Evolutionary conservation across 2,888 invertebrate species (phyloP).

Genomic region (Drosophila meridiana): DNA sequence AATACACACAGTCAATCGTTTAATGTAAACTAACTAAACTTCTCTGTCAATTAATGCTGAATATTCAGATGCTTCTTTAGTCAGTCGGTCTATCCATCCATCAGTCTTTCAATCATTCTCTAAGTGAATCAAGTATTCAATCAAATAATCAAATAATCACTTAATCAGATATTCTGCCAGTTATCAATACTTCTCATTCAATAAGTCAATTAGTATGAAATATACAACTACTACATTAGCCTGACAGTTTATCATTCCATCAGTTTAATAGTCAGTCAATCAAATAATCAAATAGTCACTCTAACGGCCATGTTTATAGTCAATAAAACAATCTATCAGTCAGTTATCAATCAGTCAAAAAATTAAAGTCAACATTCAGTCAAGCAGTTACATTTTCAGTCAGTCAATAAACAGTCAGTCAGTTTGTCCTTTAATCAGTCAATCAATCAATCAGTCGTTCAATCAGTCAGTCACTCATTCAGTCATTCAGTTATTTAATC

Average conservation of each 20-base stretch:
- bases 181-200: too few species aligned
- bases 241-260: not conserved
- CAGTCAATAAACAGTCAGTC: not conserved
- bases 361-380: not conserved
- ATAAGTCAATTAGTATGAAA: too few species aligned
- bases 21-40: too few species aligned
- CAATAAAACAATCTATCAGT: not conserved
- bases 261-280: not conserved
- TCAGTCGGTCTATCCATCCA: not conserved
- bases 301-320: not conserved
- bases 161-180: not conserved
- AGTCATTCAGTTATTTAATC: not conserved
- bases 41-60: not conserved
- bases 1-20: not conserved
- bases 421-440: not conserved
- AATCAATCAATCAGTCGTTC: not conserved
- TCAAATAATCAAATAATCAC: too few species aligned
- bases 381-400: not conserved
- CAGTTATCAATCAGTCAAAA: not conserved
- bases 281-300: not conserved
- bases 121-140: too few species aligned
- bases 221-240: not conserved
- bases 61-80: not conserved
- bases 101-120: too few species aligned
- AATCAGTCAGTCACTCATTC: not conserved